Evolutionary conservation across 2,113 vertebrate genomes (phyloP), one percentile per base, ranked within the genome.

Genomic region (Paracanthobrama guichenoti): DNA sequence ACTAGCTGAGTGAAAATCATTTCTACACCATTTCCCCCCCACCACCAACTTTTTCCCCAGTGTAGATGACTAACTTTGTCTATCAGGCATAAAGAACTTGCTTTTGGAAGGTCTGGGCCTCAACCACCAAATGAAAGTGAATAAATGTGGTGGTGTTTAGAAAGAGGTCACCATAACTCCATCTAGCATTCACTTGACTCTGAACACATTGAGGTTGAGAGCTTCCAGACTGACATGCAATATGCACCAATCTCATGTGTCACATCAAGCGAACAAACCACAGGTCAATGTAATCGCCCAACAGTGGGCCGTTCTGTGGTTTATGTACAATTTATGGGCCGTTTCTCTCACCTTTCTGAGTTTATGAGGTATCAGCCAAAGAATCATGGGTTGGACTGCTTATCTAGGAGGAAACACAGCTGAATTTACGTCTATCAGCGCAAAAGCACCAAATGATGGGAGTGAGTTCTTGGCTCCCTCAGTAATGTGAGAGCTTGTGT

Each of bases 341-440:
- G 22, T 57, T 78, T 42, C 44, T 46, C 88, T 82, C 82, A 87
- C 84, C 64, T 87, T 42, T 88, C 85, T 87, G 3, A 42, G 46
- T 89, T 88, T 86, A 92, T 22, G 75, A 90, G 88, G 88, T 92
- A 93, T 93, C 89, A 87, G 86, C 90, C 88, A 86, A 50, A 86
- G 85, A 90, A 90, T 87, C 84, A 10, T 64, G 89, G 88, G 87
- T 89, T 87, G 90, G 26, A 75, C 62, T 88, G 87, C 50, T 81
- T 84, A 50, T 76, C 82, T 39, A 62, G 9, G 39, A 28, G 16
- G 39, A 67, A 55, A 75, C 24, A 48, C 59, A 71, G 83, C 22
- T 83, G 39, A 67, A 73, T 71, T 55, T 77, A 80, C 6, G 1
- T 79, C 20, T 71, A 69, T 83, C 42, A 60, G 69, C 22, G 31